phyloP scores from a whole-genome alignment of 2,113 vertebrate species.

The Empidonax traillii region DNA sequence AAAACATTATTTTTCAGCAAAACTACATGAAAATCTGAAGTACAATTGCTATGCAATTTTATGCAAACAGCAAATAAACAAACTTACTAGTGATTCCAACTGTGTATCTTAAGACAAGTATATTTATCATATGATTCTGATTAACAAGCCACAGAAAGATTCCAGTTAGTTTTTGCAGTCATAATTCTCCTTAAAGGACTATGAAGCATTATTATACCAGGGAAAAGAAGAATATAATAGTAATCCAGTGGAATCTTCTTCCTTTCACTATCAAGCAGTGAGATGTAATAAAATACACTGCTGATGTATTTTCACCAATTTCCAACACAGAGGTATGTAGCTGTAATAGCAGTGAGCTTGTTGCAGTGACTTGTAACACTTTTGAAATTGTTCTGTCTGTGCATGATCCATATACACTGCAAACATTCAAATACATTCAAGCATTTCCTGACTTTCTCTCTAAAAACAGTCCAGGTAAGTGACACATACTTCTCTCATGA shows the following conservation, averaged over 20 bases:
- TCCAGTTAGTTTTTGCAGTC: not conserved
- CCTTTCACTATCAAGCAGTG: not conserved
- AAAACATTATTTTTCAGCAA: not conserved
- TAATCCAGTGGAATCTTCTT: not conserved
- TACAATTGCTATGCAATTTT: not conserved
- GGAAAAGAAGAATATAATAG: not conserved
- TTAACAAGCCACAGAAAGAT: not conserved
- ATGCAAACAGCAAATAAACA: not conserved
- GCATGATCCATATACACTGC: not conserved
- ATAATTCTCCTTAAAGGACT: not conserved
- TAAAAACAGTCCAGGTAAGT: not conserved
- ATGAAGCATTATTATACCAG: not conserved
- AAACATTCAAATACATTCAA: not conserved
- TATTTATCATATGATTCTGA: not conserved
- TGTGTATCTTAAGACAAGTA: not conserved
- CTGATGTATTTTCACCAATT: not conserved
- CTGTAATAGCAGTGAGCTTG: not conserved
- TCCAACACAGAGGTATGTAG: accelerated
- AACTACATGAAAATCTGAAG: not conserved
- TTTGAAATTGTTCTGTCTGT: not conserved
- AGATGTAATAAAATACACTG: not conserved
- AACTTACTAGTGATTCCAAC: not conserved
- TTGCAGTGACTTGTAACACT: not conserved
- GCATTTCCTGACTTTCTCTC: not conserved
- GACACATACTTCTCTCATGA: not conserved